Base-by-base conservation (phyloP, 2,797 vertebrate genomes). In the Rhabdomys pumilio region DNA sequence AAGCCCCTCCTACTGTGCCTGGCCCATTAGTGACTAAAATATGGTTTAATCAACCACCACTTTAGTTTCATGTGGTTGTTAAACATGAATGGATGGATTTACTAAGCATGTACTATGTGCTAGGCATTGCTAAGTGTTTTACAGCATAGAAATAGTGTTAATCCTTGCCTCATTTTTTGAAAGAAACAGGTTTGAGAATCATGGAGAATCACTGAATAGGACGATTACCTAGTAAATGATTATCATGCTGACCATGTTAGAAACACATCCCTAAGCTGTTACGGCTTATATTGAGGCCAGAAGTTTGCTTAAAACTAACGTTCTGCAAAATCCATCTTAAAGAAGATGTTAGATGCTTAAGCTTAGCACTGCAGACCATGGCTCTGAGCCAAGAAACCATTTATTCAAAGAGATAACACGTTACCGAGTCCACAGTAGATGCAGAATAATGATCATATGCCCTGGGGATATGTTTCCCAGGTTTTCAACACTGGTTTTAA, bases 401-500 rank as follows among this genome's bases (percentile, higher is more conserved):
- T 50, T 38, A 55, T 57, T 79, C 8, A 73, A 61, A 63, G 55
- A 79, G 41, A 47, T 41, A 10, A 2, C 24, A 29, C 31, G 29
- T 2, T 24, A 76, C 15, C 6, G 29, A 14, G n/a, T 19, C n/a
- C 22, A 20, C 3, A 67, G 29, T 79, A 93, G 88, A 63, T 57
- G 12, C 34, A 57, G 22, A 31, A 57, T 63, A 57, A 55, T 3
- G 67, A 14, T 26, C 44, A 34, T 7, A 22, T 65, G 72, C 72
- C 22, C 57, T 57, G 57, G 13, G 82, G 44, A 93, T 41, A 8
- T 19, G 31, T 24, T 61, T 73, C 55, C 53, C 31, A 59, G 63
- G 84, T 73, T 91, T 87, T 87, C 76, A 91, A n/a, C 34, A 50
- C 31, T 88, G 57, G 59, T 95, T 95, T 84, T 34, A 75, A 44